Evolutionary conservation across 2,797 vertebrate genomes (phyloP), one percentile per base, ranked within the genome.

Genomic region (Smutsia temminckii): DNA sequence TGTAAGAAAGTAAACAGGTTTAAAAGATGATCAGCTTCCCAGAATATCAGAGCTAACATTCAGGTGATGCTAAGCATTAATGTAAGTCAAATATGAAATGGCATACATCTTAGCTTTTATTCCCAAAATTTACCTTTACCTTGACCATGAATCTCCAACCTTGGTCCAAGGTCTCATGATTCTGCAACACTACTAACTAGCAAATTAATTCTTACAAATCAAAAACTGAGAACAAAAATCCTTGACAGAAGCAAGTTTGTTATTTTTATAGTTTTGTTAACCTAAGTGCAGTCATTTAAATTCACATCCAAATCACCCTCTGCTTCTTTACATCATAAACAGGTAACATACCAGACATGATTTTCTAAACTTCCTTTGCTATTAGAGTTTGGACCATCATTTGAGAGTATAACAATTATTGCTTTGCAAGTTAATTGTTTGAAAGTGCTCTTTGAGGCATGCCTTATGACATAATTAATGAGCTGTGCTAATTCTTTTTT

Each of bases 351-450:
- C 2, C 29, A 68, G 90, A 89, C 63, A 20, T 0, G 16, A 25
- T 10, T 78, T 80, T 84, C 42, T 55, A 81, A 75, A 68, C 18
- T 3, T 51, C 18, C 16, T 85, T 81, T n/a, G 16, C 77, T 61
- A n/a, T 17, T 69, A 17, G 29, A 85, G 20, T 71, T 75, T 79
- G 85, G 20, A 53, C 2, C 17, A 6, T 79, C 2, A 59, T 46
- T 68, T 79, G 18, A 51, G 95, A 93, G 34, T 32, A 34, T 66
- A 90, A 51, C 10, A 79, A 84, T 85, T 3, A 6, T 59, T 71
- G 25, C 66, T 72, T 85, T 88, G 25, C 21, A 85, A 74, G 32
- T 81, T 72, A 93, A 66, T 77, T 94, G 32, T 75, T 89, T 86
- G 17, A 40, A 87, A 79, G 23, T 27, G 18, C 5, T 66, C 29